Evolutionary conservation across 2,797 vertebrate species (phyloP).

Genomic region (Pseudotriccus pelzelni): DNA sequence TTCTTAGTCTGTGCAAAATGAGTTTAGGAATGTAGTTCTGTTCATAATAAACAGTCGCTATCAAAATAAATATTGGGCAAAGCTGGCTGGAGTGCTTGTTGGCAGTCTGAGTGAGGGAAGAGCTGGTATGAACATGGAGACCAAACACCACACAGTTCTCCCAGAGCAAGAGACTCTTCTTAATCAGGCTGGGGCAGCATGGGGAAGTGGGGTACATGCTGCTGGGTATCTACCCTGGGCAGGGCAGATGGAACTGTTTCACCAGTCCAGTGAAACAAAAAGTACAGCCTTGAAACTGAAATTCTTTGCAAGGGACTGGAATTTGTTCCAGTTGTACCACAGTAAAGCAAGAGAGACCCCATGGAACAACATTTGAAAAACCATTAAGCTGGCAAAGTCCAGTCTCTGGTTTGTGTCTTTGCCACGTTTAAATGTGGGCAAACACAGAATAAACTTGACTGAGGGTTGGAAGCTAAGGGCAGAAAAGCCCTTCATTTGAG

Average conservation of each 20-base stretch:
- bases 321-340: not conserved
- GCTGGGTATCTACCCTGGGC: not conserved
- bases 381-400: not conserved
- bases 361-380: not conserved
- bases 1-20: not conserved
- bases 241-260: not conserved
- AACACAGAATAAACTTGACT: not conserved
- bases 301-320: not conserved
- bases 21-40: not conserved
- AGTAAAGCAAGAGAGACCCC: not conserved
- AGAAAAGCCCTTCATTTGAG: not conserved
- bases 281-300: not conserved
- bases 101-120: not conserved
- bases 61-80: not conserved
- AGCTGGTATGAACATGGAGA: not conserved
- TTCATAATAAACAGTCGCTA: not conserved
- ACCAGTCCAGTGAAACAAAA: not conserved
- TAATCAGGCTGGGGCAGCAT: not conserved
- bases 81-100: not conserved
- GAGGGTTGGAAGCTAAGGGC: not conserved
- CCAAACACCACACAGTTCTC: not conserved
- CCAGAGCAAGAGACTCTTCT: not conserved
- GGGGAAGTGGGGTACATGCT: not conserved
- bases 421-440: not conserved
- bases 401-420: not conserved